Conservation (phyloP, 2,888 invertebrate species). For the Microctonus brassicae region DNA sequence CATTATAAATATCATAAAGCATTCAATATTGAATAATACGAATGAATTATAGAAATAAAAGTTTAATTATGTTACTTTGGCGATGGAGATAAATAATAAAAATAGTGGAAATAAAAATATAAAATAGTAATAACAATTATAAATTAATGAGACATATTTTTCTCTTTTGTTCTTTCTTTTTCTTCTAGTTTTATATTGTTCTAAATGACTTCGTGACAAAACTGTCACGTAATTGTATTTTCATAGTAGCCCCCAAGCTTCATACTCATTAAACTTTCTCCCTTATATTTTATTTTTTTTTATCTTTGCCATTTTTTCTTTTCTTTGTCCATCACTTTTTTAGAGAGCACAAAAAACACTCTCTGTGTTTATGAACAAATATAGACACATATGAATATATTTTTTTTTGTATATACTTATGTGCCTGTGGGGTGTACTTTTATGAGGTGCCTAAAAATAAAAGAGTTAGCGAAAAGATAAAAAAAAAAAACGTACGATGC, state of each 20-base stretch:
- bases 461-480: no score
- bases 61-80: no score
- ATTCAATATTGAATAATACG: neutral
- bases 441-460: no score
- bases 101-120: neutral
- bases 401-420: no score
- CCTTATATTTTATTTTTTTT: neutral
- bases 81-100: no score
- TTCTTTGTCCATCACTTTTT: neutral
- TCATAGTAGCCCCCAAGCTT: neutral
- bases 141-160: neutral
- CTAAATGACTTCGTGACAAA: neutral
- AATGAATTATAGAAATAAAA: no score
- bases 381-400: no score
- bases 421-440: no score
- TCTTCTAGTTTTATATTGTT: neutral
- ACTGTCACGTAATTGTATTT: neutral
- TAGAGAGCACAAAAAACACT: no score
- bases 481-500: no score
- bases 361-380: neutral
- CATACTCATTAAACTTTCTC: neutral
- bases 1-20: neutral
- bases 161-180: neutral
- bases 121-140: no score
- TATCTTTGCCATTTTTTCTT: neutral